phyloP scores from a whole-genome alignment of 1,140 invertebrate genomes.

The Leptinotarsa undecemlineata region DNA sequence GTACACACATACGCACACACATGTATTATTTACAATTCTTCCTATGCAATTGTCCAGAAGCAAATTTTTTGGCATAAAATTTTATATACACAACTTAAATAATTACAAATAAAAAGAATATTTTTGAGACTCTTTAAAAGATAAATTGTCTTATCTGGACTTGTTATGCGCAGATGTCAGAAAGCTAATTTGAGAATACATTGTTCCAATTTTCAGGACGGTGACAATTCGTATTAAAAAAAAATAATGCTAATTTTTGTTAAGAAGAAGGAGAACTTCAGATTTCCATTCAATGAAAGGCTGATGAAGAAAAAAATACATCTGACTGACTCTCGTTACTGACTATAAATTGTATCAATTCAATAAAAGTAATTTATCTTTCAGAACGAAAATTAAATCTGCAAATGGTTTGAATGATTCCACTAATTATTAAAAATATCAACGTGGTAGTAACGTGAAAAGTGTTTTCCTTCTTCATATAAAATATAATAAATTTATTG shows the following conservation, averaged over 20 bases:
- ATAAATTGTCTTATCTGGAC: slow-evolving; percentile 21
- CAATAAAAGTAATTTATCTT: no score
- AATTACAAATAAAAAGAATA: slow-evolving; percentile 31
- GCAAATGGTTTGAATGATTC: no score
- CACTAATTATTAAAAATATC: no score
- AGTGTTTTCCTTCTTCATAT: background rate
- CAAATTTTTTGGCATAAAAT: slow-evolving; percentile 44
- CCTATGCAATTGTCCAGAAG: slow-evolving; percentile 50
- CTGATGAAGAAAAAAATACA: no score
- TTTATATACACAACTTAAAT: slow-evolving; percentile 43
- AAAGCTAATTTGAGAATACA: slow-evolving; percentile 45
- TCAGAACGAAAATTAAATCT: no score
- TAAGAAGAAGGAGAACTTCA: slow-evolving; percentile 14
- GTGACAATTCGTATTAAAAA: slow-evolving; percentile 43
- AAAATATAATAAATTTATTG: slow-evolving; percentile 4
- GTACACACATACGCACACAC: slow-evolving; percentile 50
- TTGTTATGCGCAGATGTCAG: slow-evolving; percentile 46
- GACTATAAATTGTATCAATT: no score
- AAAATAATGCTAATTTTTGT: background rate
- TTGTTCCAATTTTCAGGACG: slow-evolving; percentile 45
- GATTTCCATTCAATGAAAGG: background rate
- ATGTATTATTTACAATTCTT: slow-evolving; percentile 53
- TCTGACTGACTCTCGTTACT: no score
- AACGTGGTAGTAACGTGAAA: no score
- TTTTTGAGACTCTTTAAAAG: slow-evolving; percentile 18